Evolutionary conservation across 2,113 vertebrate species (phyloP), one percentile per base, ranked within the genome.

Genomic region (Passer montanus): DNA sequence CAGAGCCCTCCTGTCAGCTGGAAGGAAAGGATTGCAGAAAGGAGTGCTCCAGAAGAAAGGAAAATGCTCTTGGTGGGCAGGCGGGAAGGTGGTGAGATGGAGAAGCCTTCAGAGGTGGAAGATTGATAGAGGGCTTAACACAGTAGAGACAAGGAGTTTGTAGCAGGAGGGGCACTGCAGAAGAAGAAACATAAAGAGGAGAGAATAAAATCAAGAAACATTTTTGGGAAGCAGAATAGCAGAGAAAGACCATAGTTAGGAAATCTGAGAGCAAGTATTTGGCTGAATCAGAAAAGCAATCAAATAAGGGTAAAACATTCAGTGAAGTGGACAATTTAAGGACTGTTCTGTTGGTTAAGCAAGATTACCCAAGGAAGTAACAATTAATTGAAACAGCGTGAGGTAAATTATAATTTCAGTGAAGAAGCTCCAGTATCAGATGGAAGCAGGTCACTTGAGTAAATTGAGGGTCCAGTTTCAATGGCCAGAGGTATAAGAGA

Each of bases 281-380:
- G 27, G 55, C 13, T 92, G 47, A 84, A 89, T 87, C 62, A 93
- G 69, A 87, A 81, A 41, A 53, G 50, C 59, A 73, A 24, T 82
- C 55, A 90, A 43, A 81, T 86, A 66, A 86, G 63, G 66, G 52
- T n/a, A 53, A 83, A 91, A 56, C 19, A 21, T 27, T 63, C 17
- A 21, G 18, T 83, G 55, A 88, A 85, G 37, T 31, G 53, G 46
- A 68, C 60, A 89, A n/a, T 68, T 94, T 74, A 77, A 66, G 64
- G 79, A 30, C 35, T 22, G 17, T 41, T 86, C 55, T 82, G 56
- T 82, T 77, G 49, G 15, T 56, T 94, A 85, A 53, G 44, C 75
- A 81, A 94, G 72, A 47, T 86, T 91, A 91, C 31, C 41, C n/a
- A 66, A 39, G 44, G 64, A 87, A 43, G 15, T 69, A 88, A 86